Evolutionary conservation across 1,140 invertebrate genomes (phyloP).

Genomic region (Philopotamus ludificatus): DNA sequence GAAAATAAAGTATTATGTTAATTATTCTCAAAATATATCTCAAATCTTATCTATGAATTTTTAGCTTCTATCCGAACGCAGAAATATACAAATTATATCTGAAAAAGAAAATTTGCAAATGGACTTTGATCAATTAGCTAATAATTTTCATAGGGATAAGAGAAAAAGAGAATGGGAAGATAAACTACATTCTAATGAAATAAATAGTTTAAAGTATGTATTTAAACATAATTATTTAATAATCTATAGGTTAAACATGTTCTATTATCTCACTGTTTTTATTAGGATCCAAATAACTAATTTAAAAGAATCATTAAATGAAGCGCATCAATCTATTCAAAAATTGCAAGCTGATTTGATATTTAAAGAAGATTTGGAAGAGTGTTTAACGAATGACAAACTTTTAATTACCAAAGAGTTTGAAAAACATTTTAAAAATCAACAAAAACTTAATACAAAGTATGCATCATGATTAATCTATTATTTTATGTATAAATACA

Average conservation of each 20-base stretch:
- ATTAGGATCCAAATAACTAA: conserved; percentile 36
- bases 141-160: conserved; percentile 46
- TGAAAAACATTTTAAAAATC: conserved; percentile 50
- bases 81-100: conserved; percentile 46
- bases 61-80: conserved; percentile 46
- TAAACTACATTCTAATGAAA: conserved; percentile 43
- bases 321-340: conserved; percentile 44
- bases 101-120: conserved; percentile 47
- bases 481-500: conserved; percentile 5
- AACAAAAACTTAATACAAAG: conserved; percentile 52
- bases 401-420: conserved; percentile 45
- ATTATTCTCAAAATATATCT: no score
- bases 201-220: conserved; percentile 42
- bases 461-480: conserved; percentile 33
- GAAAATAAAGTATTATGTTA: not conserved
- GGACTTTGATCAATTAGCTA: conserved; percentile 47
- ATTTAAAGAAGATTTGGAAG: conserved; percentile 42
- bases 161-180: conserved; percentile 47
- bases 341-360: conserved; percentile 49
- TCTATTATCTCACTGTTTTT: not conserved
- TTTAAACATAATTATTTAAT: not conserved
- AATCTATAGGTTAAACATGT: not conserved
- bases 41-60: no score
- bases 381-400: conserved; percentile 27
- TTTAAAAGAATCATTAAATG: conserved; percentile 32